Evolutionary conservation across 53 echinoderm and acorn worm genomes (phyloP), one percentile per base, ranked within the genome.

Genomic region (Glandiceps talaboti): DNA sequence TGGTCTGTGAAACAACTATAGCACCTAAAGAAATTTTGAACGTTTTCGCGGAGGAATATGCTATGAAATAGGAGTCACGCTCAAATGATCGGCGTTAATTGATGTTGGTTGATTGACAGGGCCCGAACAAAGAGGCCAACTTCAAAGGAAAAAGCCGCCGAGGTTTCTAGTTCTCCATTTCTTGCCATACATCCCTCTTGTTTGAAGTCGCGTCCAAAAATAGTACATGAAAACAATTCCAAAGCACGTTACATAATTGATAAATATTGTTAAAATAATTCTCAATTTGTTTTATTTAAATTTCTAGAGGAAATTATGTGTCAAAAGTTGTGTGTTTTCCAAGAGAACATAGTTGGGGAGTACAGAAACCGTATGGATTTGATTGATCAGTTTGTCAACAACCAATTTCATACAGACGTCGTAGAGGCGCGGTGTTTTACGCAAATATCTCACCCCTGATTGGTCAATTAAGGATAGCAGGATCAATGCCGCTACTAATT

Each of bases 31-130:
- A 45, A 45, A 45, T 20, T 45, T 45, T 45, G 20, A 20, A 45
- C 6, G 6, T 45, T 20, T 45, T 12, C 6, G 64, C 64, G 64
- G 64, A 45, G 64, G 64, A 45, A 45, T 45, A 45, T 45, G 64
- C 64, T 45, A 45, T 45, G 64, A 45, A 45, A 45, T 20, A 20
- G 64, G 64, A 45, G 64, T 45, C 64, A 45, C 64, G 64, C 64
- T 45, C 64, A 45, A 45, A 45, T 45, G 64, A 79, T 73, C 82
- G 82, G 87, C 74, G 77, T 75, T 74, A 30, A 75, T 30, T 81
- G 78, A 87, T 83, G 75, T 83, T 73, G 27, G n/a, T 28, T 86
- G 77, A 86, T 86, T 86, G 87, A 83, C 87, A 87, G 87, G 87
- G 79, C 78, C 77, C 76, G 77, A 72, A 77, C 33, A 73, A 77